Conservation (phyloP, 2,797 vertebrate species). For the Pangasius sanitwongsei region DNA sequence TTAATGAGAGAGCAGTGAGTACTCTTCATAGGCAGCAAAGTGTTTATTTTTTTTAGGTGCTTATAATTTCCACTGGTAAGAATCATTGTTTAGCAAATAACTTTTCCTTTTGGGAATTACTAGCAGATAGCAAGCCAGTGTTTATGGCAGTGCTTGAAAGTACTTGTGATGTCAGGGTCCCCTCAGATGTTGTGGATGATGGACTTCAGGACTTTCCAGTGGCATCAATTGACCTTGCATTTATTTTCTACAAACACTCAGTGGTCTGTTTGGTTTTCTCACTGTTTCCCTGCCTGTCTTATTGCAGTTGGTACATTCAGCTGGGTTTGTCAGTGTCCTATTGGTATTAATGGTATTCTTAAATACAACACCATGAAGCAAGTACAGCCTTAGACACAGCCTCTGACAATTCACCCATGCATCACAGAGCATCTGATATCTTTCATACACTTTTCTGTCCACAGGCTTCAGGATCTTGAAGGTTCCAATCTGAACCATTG, state of each 20-base stretch:
- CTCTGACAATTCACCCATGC: background rate
- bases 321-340: no score
- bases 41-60: background rate
- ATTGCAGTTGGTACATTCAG: background rate
- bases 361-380: background rate
- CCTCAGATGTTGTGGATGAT: background rate
- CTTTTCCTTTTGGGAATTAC: background rate
- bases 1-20: background rate
- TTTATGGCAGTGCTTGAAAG: background rate
- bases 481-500: background rate
- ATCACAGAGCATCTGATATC: background rate
- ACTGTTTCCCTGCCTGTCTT: background rate
- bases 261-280: background rate
- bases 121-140: background rate
- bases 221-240: background rate
- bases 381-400: background rate
- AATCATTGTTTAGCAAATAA: background rate
- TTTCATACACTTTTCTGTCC: background rate
- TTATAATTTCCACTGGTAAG: background rate
- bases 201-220: background rate
- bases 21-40: background rate
- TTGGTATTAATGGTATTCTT: background rate
- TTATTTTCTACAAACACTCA: background rate
- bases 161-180: background rate
- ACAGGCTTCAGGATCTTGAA: background rate